phyloP scores from a whole-genome alignment of 2,113 vertebrate genomes.

The Heloderma charlesbogerti region DNA sequence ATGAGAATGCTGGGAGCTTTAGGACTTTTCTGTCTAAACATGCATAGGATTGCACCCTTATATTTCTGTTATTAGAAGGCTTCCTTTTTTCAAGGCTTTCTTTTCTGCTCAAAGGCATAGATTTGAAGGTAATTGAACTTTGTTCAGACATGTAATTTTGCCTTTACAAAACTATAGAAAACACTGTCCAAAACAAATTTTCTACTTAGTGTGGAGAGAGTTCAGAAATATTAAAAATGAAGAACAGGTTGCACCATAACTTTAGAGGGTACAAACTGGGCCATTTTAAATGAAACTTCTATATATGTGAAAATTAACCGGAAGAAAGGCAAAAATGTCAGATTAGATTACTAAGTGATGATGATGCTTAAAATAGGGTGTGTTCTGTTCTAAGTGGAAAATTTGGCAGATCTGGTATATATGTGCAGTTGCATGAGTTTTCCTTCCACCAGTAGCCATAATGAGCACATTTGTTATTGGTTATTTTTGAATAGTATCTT shows the following conservation, averaged over 20 bases:
- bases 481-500: conserved; percentile 41
- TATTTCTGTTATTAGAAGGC: neutral
- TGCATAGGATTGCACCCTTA: no score
- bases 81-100: neutral
- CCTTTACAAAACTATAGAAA: neutral
- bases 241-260: neutral
- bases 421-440: conserved; percentile 6
- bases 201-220: neutral
- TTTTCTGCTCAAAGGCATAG: neutral
- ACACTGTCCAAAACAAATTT: neutral
- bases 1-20: no score
- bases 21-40: no score
- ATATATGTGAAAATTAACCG: neutral
- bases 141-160: neutral
- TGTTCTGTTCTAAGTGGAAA: neutral
- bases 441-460: conserved; percentile 44
- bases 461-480: conserved; percentile 40
- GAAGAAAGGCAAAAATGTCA: neutral
- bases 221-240: neutral
- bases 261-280: neutral
- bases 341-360: neutral
- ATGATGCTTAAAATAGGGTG: neutral
- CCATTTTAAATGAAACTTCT: neutral
- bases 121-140: neutral
- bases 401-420: neutral